Conservation (phyloP, 2,888 invertebrate species). For the Melieria omissa region DNA sequence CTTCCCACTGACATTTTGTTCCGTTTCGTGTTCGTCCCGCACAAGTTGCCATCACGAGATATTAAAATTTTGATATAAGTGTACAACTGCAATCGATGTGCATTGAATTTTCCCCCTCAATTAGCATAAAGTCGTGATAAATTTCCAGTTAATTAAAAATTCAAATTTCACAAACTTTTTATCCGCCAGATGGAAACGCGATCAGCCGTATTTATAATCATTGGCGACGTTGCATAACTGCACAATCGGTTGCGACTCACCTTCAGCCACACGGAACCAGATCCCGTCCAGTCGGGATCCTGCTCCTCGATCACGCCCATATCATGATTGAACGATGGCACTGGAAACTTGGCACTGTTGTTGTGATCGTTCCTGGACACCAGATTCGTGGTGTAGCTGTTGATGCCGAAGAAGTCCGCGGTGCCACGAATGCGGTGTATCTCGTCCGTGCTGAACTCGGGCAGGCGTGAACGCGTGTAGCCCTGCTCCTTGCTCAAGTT, state of each 20-base stretch:
- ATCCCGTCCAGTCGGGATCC: slow-evolving; percentile 72
- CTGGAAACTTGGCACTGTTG: slow-evolving; percentile 61
- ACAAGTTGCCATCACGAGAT: too few relatives aligned
- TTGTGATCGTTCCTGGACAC: slow-evolving; percentile 64
- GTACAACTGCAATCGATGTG: too few relatives aligned
- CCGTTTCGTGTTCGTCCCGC: too few relatives aligned
- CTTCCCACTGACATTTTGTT: too few relatives aligned
- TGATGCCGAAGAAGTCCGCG: slow-evolving; percentile 79
- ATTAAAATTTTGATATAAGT: too few relatives aligned
- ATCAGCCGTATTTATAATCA: background rate
- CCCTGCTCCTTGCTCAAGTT: slow-evolving; percentile 72
- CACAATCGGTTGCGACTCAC: slow-evolving; percentile 61
- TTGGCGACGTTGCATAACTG: background rate
- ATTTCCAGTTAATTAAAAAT: too few relatives aligned
- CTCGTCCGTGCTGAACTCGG: slow-evolving; percentile 72
- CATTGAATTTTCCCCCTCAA: too few relatives aligned
- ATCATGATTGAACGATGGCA: slow-evolving; percentile 73
- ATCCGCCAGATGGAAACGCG: too few relatives aligned
- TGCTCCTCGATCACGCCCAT: slow-evolving; percentile 71
- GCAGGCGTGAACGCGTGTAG: slow-evolving; percentile 72
- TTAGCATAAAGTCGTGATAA: too few relatives aligned
- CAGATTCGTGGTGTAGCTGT: slow-evolving; percentile 76
- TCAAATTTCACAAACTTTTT: too few relatives aligned
- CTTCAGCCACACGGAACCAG: slow-evolving; percentile 73
- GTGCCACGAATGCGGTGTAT: slow-evolving; percentile 72